Conservation (phyloP, 2,888 invertebrate species). For the Hololepta plana region DNA sequence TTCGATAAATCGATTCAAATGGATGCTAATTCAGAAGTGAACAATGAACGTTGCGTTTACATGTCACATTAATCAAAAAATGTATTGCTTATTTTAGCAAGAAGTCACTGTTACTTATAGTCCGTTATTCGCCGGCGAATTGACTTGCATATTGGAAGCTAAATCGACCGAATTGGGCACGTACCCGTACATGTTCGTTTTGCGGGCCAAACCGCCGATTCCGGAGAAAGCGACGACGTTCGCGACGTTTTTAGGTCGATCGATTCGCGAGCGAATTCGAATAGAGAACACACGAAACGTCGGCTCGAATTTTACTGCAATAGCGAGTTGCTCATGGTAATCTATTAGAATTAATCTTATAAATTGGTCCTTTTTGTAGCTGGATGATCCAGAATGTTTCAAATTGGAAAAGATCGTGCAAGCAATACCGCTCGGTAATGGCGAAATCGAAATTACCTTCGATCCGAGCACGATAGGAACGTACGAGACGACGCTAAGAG, state of each 20-base stretch:
- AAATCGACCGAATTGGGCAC: constrained; percentile 14
- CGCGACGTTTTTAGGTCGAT: constrained; percentile 16
- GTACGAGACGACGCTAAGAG: constrained; percentile 13
- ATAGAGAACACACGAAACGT: constrained; percentile 14
- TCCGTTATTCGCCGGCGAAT: constrained; percentile 14
- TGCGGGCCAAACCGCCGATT: constrained; percentile 15
- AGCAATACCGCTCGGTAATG: constrained; percentile 9
- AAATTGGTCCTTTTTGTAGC: constrained; percentile 7
- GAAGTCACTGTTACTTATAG: constrained; percentile 15
- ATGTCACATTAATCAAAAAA: constrained; percentile 1
- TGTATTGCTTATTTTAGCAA: constrained; percentile 5
- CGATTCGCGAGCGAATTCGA: constrained; percentile 10
- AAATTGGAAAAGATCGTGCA: constrained; percentile 10
- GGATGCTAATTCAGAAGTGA: constrained; percentile 7
- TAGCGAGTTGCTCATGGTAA: too few species aligned
- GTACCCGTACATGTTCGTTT: constrained; percentile 15
- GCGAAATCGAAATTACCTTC: constrained; percentile 15
- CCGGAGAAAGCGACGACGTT: constrained; percentile 16
- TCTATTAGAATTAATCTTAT: too few species aligned
- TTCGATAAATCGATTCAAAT: constrained; percentile 4
- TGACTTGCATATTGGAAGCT: constrained; percentile 11
- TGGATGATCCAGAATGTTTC: constrained; percentile 14
- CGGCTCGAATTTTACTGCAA: constrained; percentile 14
- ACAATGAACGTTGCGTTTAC: background rate
- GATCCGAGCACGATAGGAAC: constrained; percentile 19